Evolutionary conservation across 23 tunicate species (phyloP), one percentile per base, ranked within the genome.

Genomic region (Halocynthia roretzi): DNA sequence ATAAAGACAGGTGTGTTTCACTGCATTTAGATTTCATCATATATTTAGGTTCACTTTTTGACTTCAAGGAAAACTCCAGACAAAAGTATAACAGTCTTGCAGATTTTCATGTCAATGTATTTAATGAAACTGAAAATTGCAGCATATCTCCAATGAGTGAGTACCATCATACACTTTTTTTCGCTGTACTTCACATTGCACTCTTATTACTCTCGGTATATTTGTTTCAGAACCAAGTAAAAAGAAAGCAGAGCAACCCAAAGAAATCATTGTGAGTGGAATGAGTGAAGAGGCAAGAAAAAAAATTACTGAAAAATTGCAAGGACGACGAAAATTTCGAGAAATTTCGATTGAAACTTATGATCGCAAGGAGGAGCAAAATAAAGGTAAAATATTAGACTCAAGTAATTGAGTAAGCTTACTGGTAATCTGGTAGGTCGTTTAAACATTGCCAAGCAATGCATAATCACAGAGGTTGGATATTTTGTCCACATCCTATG

Each of bases 241-340:
- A 54, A 74, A 19, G 10, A 74, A 74, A 6, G 78, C 78, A 9
- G 78, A 74, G 31, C 64, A 74, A 54, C 78, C 78, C 5, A 54
- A 74, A 52, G 78, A 74, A 8, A 74, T 74, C 6, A 4, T 5
- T 74, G 10, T 74, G n/a, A 50, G 20, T 21, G 78, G 63, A 6
- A 54, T 74, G 21, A 10, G 20, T 56, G 62, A 52, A 8, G 56
- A 62, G 56, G 78, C 55, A 54, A 10, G 64, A n/a, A 53, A 54
- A 1, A 53, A 74, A 20, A 64, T 74, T 54, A 54, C 64, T 14
- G 17, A 53, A 44, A 89, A 84, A 49, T 52, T 84, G 22, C 74
- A 76, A 75, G 96, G 96, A 5, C 66, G 72, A 18, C 80, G 96
- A 61, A 80, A 66, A 31, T 77, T 74, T 51, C 65, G 85, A 67